Conservation (phyloP, 1,140 invertebrate genomes). For the Drosophila sechellia region DNA sequence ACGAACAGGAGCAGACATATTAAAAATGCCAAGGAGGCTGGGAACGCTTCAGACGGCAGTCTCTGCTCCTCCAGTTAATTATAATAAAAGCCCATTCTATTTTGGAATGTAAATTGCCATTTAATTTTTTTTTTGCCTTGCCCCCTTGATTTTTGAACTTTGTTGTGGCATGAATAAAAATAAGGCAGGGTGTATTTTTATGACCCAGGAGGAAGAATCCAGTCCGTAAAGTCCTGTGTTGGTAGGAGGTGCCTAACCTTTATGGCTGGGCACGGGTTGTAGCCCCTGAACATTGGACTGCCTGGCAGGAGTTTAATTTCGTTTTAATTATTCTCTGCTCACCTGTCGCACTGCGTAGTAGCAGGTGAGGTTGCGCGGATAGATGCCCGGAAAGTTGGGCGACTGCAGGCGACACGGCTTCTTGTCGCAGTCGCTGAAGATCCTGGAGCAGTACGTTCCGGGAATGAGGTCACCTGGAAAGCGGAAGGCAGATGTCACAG, state of each 20-base stretch:
- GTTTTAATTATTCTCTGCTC: conserved; percentile 50
- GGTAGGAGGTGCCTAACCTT: conserved; percentile 39
- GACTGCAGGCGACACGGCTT: conserved; percentile 94
- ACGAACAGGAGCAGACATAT: conserved; percentile 27
- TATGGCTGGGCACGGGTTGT: conserved; percentile 15
- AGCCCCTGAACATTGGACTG: conserved; percentile 21
- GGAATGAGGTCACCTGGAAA: conserved; percentile 93
- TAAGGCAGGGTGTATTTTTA: conserved; percentile 54
- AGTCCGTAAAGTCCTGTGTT: neutral
- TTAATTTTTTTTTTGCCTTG: conserved; percentile 52
- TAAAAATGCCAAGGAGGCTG: conserved; percentile 34
- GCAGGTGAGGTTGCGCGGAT: conserved; percentile 94
- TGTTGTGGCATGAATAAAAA: conserved; percentile 49
- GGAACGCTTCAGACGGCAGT: conserved; percentile 19
- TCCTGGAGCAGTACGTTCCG: conserved; percentile 94
- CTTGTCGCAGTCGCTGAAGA: conserved; percentile 94
- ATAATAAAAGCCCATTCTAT: conserved; percentile 74
- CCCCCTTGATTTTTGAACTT: conserved; percentile 63
- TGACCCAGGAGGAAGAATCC: conserved; percentile 20
- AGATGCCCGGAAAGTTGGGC: conserved; percentile 95
- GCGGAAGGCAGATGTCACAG: conserved; percentile 9
- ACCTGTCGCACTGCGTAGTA: conserved; percentile 91
- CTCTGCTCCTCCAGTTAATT: conserved; percentile 60
- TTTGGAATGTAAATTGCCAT: conserved; percentile 77
- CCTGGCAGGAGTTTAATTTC: conserved; percentile 47